Evolutionary conservation across 1,140 invertebrate species (phyloP), one percentile per base, ranked within the genome.

Genomic region (Drosophila ironensis): DNA sequence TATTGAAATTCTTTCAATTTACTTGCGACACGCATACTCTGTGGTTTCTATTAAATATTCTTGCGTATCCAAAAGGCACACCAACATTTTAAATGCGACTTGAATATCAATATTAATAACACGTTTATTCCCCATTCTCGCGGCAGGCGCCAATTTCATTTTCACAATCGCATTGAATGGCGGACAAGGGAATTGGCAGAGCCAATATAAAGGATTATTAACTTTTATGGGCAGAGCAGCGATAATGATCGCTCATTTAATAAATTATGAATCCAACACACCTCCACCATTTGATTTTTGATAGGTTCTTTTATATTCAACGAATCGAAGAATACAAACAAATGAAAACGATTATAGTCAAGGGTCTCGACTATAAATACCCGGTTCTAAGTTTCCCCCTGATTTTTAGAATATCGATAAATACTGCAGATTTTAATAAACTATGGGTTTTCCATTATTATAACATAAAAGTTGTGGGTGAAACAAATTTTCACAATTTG

Each of bases 61-160:
- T 27, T 27, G 5, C 5, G 25, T 27, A 61, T 7, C n/a, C 25
- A 6, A 38, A 37, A 51, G 20, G 20, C 19, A 30, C 25, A 25
- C 17, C 51, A 22, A 44, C 24, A 24, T 50, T 68, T 63, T 40
- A 41, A 52, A 52, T 74, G 72, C 82, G 59, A 70, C 69, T 35
- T 38, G 71, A 76, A 73, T 87, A 82, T 81, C 59, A 73, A 76
- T 80, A 74, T 74, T 69, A 88, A 84, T 74, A 77, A 77, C 56
- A 66, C 52, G 52, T 56, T 64, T 80, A 70, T 76, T 82, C 11
- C 57, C 77, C 14, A 57, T 66, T 2, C 4, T 46, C 14, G 25
- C 3, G 69, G 33, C 12, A n/a, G 42, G 59, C 35, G 50, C 46
- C 60, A 81, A 68, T 75, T 74, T 81, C 54, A 80, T 80, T 60